Percentiles rank a stretch among this genome's conserved stretches.
phyloP scores from a whole-genome alignment of 2,797 vertebrate genomes.

The Macroramphosus scolopax region DNA sequence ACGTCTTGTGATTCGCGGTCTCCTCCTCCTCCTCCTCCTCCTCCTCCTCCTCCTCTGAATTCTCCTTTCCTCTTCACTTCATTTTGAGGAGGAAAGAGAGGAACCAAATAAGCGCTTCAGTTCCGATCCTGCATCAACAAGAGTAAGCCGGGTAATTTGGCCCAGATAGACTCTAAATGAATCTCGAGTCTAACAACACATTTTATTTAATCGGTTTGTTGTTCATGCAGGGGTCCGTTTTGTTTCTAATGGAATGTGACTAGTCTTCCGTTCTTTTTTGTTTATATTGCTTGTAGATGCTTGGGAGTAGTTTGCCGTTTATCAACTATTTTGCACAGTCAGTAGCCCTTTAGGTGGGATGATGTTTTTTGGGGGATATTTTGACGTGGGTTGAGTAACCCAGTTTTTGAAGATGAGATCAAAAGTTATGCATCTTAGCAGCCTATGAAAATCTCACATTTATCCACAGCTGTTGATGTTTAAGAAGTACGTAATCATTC shows the following conservation, averaged over 20 bases:
- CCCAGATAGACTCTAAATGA: slow-evolving; percentile 26
- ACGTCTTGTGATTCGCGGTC: slow-evolving; percentile 40
- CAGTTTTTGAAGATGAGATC: slow-evolving; percentile 21
- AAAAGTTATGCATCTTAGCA: slow-evolving; percentile 1
- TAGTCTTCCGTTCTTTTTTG: slow-evolving; percentile 59
- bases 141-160: slow-evolving; percentile 14
- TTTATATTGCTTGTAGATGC: slow-evolving; percentile 55
- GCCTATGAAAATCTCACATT: no score
- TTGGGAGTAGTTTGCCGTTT: slow-evolving; percentile 59
- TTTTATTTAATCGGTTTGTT: slow-evolving; percentile 22
- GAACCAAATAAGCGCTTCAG: not conserved
- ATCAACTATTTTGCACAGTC: slow-evolving; percentile 66
- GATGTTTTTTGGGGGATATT: not conserved
- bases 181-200: slow-evolving; percentile 16
- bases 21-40: no score
- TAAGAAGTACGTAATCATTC: no score
- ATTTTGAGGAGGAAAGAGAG: slow-evolving; percentile 28
- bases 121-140: slow-evolving; percentile 3
- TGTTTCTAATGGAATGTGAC: slow-evolving; percentile 29
- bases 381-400: slow-evolving; percentile 19
- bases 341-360: slow-evolving; percentile 32
- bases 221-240: slow-evolving; percentile 34
- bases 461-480: no score
- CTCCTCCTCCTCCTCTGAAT: no score
- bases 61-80: slow-evolving; percentile 24